phyloP scores from a whole-genome alignment of 2,888 invertebrate species.

The Rhagonycha fulva region DNA sequence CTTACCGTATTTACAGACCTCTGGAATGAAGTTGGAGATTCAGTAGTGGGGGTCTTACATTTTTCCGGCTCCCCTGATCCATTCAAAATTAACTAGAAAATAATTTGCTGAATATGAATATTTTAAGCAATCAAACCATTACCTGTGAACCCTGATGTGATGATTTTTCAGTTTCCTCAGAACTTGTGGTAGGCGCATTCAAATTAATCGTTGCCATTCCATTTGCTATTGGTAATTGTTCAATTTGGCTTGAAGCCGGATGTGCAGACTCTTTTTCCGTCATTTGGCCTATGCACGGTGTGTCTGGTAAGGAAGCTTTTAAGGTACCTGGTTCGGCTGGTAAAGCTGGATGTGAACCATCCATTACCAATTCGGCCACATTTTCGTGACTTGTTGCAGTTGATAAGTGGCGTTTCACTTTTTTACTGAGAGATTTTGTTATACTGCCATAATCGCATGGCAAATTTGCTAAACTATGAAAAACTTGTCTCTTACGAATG shows the following conservation, averaged over 20 bases:
- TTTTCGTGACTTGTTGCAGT: slow-evolving; percentile 58
- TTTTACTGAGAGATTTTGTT: slow-evolving; percentile 71
- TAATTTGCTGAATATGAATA: background rate
- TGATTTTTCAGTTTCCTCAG: background rate
- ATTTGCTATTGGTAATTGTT: slow-evolving; percentile 48
- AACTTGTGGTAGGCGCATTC: slow-evolving; percentile 40
- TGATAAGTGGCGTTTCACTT: slow-evolving; percentile 53
- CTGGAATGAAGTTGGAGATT: slow-evolving; percentile 32
- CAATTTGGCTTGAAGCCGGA: slow-evolving; percentile 57
- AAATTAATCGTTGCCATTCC: slow-evolving; percentile 49
- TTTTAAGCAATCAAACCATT: background rate
- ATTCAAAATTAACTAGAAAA: background rate
- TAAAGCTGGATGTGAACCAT: slow-evolving; percentile 80
- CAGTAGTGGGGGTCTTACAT: background rate
- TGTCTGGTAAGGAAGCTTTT: slow-evolving; percentile 87
- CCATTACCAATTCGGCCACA: slow-evolving; percentile 74
- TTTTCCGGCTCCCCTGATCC: slow-evolving; percentile 5
- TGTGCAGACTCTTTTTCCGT: slow-evolving; percentile 94
- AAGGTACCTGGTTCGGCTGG: slow-evolving; percentile 92
- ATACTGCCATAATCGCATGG: slow-evolving; percentile 93
- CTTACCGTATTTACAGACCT: slow-evolving; percentile 49
- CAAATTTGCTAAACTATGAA: slow-evolving; percentile 96
- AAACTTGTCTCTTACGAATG: slow-evolving; percentile 96
- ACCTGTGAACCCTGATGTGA: background rate
- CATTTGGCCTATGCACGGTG: slow-evolving; percentile 90